phyloP scores from a whole-genome alignment of 2,113 vertebrate species.

The Dicerorhinus sumatrensis region DNA sequence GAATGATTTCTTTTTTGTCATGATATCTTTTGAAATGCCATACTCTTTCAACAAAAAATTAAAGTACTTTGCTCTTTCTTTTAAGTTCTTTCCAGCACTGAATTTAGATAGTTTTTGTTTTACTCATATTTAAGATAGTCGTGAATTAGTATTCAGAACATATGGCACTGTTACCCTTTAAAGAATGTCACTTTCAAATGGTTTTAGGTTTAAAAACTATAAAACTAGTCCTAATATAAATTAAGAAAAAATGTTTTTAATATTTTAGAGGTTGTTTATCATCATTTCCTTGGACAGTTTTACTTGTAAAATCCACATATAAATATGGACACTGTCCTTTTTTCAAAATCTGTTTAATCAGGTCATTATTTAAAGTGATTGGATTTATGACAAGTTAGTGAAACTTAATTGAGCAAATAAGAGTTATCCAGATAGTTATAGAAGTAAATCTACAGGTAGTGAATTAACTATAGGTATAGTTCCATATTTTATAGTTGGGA shows the following conservation, averaged over 20 bases:
- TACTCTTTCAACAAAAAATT: slow-evolving; percentile 8
- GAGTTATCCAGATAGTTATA: not conserved
- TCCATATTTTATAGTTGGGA: not conserved
- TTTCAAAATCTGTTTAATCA: slow-evolving; percentile 90
- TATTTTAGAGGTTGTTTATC: slow-evolving; percentile 88
- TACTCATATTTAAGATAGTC: slow-evolving; percentile 41
- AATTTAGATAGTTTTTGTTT: slow-evolving; percentile 64
- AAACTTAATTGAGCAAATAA: not conserved
- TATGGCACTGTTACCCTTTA: slow-evolving; percentile 63
- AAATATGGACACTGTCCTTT: slow-evolving; percentile 84
- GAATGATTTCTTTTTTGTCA: slow-evolving; percentile 41
- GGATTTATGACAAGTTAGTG: slow-evolving; percentile 14
- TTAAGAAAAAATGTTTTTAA: slow-evolving; percentile 55
- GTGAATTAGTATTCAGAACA: slow-evolving; percentile 63
- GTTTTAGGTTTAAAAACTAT: slow-evolving; percentile 64
- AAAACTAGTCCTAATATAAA: slow-evolving; percentile 56
- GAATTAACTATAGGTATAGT: not conserved
- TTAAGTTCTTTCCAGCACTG: slow-evolving; percentile 25
- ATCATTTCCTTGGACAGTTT: slow-evolving; percentile 91
- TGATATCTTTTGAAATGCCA: slow-evolving; percentile 60
- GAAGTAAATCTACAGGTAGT: not conserved
- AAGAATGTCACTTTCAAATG: slow-evolving; percentile 64
- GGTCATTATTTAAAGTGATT: slow-evolving; percentile 77
- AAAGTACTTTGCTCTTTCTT: slow-evolving; percentile 19
- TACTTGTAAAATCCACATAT: slow-evolving; percentile 86